A percentile compares a stretch with the other conserved stretches of the same genome.
phyloP scores from a whole-genome alignment of 2,113 vertebrate species.

The Meriones unguiculatus region DNA sequence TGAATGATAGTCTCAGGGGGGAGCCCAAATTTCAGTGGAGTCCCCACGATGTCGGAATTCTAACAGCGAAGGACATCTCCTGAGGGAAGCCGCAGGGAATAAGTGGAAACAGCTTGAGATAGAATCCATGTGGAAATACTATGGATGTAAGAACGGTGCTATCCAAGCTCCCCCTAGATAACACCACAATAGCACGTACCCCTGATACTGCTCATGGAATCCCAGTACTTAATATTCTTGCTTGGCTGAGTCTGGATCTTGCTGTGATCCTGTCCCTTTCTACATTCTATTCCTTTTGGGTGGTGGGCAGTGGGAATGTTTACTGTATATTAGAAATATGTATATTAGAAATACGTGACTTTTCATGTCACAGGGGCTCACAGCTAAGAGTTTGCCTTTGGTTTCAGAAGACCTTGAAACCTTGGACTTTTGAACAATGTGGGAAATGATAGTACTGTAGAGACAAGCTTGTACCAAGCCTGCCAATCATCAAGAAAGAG shows the following conservation, averaged over 20 bases:
- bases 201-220: not conserved
- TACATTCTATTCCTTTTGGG: not conserved
- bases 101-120: not conserved
- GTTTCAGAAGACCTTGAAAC: not conserved
- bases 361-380: not conserved
- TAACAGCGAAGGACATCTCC: not conserved
- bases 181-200: not conserved
- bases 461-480: not conserved
- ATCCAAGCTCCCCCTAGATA: not conserved
- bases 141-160: not conserved
- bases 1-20: not conserved
- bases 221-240: not conserved
- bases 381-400: not conserved
- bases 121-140: not conserved
- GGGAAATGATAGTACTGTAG: not conserved
- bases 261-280: not conserved
- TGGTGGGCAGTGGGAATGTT: not conserved
- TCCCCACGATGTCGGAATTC: not conserved
- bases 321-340: not conserved
- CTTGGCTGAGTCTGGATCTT: not conserved
- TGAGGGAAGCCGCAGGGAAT: not conserved
- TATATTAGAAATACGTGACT: not conserved
- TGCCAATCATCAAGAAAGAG: not conserved
- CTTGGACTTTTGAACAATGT: not conserved
- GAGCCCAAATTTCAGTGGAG: not conserved